Percentiles rank a stretch among this genome's conserved stretches.
Evolutionary conservation across 2,113 vertebrate genomes (phyloP).

Genomic region (Halcyon senegalensis): DNA sequence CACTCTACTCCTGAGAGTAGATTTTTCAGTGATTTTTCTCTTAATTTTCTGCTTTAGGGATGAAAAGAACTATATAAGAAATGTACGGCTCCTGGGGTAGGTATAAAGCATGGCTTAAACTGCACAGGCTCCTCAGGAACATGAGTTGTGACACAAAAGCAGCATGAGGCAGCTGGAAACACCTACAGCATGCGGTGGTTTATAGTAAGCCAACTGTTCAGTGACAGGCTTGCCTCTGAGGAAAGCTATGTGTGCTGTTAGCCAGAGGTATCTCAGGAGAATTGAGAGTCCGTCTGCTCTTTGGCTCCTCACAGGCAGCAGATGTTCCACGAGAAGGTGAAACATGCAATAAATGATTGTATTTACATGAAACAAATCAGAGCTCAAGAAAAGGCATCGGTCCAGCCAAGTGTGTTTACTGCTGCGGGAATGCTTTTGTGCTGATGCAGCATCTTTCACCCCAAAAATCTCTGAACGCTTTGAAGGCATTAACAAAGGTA

Average conservation of each 20-base stretch:
- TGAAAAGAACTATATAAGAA: background rate
- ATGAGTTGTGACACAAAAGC: background rate
- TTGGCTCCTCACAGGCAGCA: slow-evolving; percentile 56
- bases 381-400: slow-evolving; percentile 10
- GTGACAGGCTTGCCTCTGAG: slow-evolving; percentile 45
- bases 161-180: slow-evolving; percentile 20
- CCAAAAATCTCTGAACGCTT: background rate
- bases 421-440: background rate
- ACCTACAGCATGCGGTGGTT: background rate
- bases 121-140: background rate
- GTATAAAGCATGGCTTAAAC: background rate
- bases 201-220: slow-evolving; percentile 37
- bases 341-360: slow-evolving; percentile 37
- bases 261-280: slow-evolving; percentile 50
- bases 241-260: slow-evolving; percentile 5
- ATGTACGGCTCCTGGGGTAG: background rate
- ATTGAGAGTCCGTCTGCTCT: slow-evolving; percentile 16
- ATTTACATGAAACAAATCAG: slow-evolving; percentile 49
- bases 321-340: slow-evolving; percentile 59
- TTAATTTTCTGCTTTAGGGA: background rate
- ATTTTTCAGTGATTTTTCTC: background rate
- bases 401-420: slow-evolving; percentile 51
- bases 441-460: slow-evolving; percentile 26
- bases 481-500: background rate
- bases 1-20: background rate